Evolutionary conservation across 2,797 vertebrate genomes (phyloP), one percentile per base, ranked within the genome.

Genomic region (Fistularia tabacaria): DNA sequence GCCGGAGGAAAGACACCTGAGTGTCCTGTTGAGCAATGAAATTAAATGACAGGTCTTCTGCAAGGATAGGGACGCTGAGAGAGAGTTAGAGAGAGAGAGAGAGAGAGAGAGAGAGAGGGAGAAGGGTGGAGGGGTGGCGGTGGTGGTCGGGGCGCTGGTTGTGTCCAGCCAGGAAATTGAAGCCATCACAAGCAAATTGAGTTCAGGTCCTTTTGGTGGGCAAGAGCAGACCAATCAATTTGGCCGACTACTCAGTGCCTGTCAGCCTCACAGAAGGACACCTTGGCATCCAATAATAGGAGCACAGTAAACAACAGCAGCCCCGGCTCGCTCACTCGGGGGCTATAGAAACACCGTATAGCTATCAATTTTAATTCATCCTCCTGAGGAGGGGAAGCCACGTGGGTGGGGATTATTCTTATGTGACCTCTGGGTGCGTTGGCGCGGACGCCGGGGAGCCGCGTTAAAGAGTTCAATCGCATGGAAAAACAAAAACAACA

Each of bases 141-240:
- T 45, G 49, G 69, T 71, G 46, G 63, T 50, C 56, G 49, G 71
- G 47, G 68, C 81, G 81, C 71, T 70, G 82, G 81, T 80, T 82
- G 82, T 81, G 86, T 82, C 82, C 86, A 81, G 84, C 85, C 85
- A 90, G 90, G 88, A 91, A 91, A 91, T 91, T 91, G 90, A 91
- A 91, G 88, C 88, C 90, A 90, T 90, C 87, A 87, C 89, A 90
- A 89, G 86, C 89, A 91, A 91, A 91, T 91, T 90, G 90, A 91
- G 90, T 91, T 91, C 90, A 91, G 88, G 88, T 91, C 89, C 88
- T 90, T 87, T 88, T 89, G 88, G 86, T 88, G 88, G 85, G 86
- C 85, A 86, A 88, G 89, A 88, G 90, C 88, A 88, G 88, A 90
- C 86, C 90, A 90, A 90, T 91, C 88, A 91, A 90, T 90, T 89